Evolutionary conservation across 2,113 vertebrate genomes (phyloP).

Genomic region (Crotalus horridus): DNA sequence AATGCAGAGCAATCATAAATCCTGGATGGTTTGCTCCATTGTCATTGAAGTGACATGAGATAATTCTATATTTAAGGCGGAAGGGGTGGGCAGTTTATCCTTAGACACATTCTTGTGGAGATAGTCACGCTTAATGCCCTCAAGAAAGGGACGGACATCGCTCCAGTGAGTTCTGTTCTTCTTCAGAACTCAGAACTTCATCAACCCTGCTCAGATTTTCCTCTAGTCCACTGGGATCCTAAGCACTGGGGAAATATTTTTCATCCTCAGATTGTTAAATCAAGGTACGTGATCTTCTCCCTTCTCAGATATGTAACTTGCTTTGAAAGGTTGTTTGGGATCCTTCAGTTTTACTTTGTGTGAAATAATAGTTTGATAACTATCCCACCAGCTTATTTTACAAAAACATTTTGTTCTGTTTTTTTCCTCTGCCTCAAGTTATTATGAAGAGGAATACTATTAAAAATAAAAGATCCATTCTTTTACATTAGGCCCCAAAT

Average conservation of each 20-base stretch:
- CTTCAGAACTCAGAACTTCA: slow-evolving; percentile 31
- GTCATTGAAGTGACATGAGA: slow-evolving; percentile 57
- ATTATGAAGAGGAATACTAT: background rate
- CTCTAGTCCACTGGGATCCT: background rate
- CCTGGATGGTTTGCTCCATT: slow-evolving; percentile 59
- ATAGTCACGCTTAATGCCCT: slow-evolving; percentile 52
- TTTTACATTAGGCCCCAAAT: background rate
- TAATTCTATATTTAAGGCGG: slow-evolving; percentile 73
- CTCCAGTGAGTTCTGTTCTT: slow-evolving; percentile 47
- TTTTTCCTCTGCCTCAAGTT: slow-evolving; percentile 2
- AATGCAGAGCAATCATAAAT: background rate
- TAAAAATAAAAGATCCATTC: background rate
- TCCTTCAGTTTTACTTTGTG: background rate
- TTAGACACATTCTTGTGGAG: slow-evolving; percentile 67
- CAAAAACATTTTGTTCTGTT: slow-evolving; percentile 2
- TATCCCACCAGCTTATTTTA: background rate
- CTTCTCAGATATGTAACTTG: background rate
- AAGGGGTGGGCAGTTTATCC: slow-evolving; percentile 57
- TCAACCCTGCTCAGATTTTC: slow-evolving; percentile 30
- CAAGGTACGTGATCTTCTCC: background rate
- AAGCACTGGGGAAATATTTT: background rate
- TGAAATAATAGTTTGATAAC: background rate
- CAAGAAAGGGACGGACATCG: slow-evolving; percentile 16
- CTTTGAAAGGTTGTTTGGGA: background rate
- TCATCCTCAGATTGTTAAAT: background rate